These are phyloP conservation scores for Coregonus ussuriensis DNA, from an alignment of 2,797 vertebrate genomes.

Conservation along the genomic window DNA sequence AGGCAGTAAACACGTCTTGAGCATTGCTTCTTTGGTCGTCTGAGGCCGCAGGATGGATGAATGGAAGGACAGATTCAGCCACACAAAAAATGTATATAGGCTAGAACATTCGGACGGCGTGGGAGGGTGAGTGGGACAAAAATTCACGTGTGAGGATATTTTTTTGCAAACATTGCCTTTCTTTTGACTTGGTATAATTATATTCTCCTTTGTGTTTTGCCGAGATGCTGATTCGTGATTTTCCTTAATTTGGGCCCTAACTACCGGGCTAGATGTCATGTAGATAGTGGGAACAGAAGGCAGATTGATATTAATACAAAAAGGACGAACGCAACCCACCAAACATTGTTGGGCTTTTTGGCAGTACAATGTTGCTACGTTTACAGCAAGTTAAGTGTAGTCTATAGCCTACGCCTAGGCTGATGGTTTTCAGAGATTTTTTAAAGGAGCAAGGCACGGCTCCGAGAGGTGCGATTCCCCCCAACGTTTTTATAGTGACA, in stretches of 20 bases:
- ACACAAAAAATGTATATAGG: conserved; percentile 77
- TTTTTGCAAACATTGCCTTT: conserved; percentile 66
- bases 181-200: conserved; percentile 82
- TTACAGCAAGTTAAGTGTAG: conserved; percentile 30
- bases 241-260: conserved; percentile 61
- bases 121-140: conserved; percentile 85
- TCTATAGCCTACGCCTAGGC: conserved; percentile 20
- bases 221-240: conserved; percentile 86
- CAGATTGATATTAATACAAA: not conserved
- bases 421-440: conserved; percentile 65
- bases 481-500: conserved; percentile 74
- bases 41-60: conserved; percentile 73
- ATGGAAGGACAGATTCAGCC: conserved; percentile 33
- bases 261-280: conserved; percentile 70
- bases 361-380: conserved; percentile 22
- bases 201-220: conserved; percentile 87
- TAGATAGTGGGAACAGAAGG: conserved; percentile 12
- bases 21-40: conserved; percentile 67
- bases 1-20: conserved; percentile 87
- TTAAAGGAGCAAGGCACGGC: conserved; percentile 61
- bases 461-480: conserved; percentile 69
- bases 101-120: conserved; percentile 75
- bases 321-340: conserved; percentile 4
- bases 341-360: conserved; percentile 21
- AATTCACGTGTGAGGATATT: conserved; percentile 84